Conservation (phyloP, 2,113 vertebrate species). For the Coturnix japonica region DNA sequence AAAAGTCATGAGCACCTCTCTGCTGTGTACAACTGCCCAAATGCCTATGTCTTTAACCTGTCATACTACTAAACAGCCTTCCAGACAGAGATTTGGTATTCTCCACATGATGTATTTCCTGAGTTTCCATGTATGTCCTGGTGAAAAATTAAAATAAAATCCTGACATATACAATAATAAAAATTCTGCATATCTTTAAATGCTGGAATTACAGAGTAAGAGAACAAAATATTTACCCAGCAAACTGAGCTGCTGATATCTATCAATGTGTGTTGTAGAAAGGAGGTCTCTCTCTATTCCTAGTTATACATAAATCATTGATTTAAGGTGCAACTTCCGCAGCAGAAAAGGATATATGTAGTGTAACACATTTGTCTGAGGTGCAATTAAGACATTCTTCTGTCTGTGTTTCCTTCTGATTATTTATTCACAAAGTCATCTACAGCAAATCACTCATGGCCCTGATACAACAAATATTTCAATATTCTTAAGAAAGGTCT, state of each 20-base stretch:
- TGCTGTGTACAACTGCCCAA: neutral
- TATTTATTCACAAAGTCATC: neutral
- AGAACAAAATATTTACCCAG: neutral
- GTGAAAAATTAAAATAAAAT: neutral
- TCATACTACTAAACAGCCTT: neutral
- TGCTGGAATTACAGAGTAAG: neutral
- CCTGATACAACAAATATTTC: neutral
- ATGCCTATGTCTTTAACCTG: neutral
- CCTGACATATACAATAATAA: neutral
- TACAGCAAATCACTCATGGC: neutral
- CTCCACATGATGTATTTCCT: neutral
- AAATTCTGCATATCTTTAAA: neutral
- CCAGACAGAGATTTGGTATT: neutral
- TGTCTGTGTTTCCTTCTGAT: neutral
- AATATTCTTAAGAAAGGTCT: neutral
- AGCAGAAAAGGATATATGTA: neutral
- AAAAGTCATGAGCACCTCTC: neutral
- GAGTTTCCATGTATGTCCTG: neutral
- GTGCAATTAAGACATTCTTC: constrained; percentile 10
- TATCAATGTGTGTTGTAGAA: neutral
- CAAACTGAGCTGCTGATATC: neutral
- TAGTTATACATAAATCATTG: neutral
- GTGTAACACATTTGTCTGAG: neutral
- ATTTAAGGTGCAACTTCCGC: neutral
- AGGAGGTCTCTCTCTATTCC: neutral